A percentile compares a stretch with the other conserved stretches of the same genome.
phyloP scores from a whole-genome alignment of 1,140 invertebrate species.

The Zaprionus vittiger region DNA sequence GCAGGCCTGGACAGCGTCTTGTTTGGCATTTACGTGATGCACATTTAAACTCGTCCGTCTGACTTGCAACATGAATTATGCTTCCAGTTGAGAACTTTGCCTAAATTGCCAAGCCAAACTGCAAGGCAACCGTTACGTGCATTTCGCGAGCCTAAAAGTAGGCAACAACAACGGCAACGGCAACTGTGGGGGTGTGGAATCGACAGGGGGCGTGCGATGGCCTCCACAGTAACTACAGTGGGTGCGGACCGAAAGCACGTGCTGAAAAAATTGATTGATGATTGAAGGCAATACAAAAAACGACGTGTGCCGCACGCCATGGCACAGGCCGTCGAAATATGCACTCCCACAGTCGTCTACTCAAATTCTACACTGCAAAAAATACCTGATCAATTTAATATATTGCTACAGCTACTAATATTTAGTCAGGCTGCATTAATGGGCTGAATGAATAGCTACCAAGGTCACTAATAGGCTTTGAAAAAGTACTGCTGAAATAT shows the following conservation, averaged over 20 bases:
- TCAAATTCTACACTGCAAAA: neutral
- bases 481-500: too few relatives aligned
- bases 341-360: neutral
- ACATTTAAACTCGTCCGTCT: slow-evolving; percentile 70
- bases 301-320: slow-evolving; percentile 46
- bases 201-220: neutral
- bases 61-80: slow-evolving; percentile 75
- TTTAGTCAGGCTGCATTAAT: too few relatives aligned
- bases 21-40: slow-evolving; percentile 76
- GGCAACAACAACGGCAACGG: slow-evolving; percentile 51
- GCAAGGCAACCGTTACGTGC: slow-evolving; percentile 63
- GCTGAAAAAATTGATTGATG: slow-evolving; percentile 77
- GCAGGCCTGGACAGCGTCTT: slow-evolving; percentile 58
- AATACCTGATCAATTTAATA: neutral
- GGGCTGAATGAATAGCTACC: too few relatives aligned
- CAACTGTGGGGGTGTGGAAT: neutral
- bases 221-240: slow-evolving; percentile 19
- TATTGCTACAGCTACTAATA: neutral
- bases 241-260: slow-evolving; percentile 48
- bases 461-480: too few relatives aligned
- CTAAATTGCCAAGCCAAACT: slow-evolving; percentile 72
- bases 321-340: slow-evolving; percentile 17
- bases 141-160: slow-evolving; percentile 61
- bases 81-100: slow-evolving; percentile 65
- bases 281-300: slow-evolving; percentile 68